phyloP scores from a whole-genome alignment of 2,888 invertebrate species.

The Coenonympha arcania region DNA sequence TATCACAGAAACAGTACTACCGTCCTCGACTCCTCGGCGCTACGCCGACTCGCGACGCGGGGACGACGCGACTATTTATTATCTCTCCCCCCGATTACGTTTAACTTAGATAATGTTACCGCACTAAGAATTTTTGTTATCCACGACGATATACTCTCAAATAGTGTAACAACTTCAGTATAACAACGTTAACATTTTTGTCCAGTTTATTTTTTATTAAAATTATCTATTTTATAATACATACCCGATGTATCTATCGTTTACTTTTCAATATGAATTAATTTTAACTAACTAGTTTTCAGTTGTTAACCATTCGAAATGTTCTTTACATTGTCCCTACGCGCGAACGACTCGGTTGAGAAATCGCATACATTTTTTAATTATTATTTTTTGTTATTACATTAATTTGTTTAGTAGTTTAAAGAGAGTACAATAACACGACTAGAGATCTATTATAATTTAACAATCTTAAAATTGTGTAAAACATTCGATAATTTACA shows the following conservation, averaged over 20 bases:
- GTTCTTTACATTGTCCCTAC: constrained; percentile 33
- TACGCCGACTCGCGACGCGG: background rate
- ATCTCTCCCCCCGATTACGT: constrained; percentile 56
- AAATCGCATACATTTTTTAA: constrained; percentile 3
- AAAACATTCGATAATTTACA: constrained; percentile 24
- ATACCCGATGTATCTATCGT: constrained; percentile 52
- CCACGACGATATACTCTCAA: constrained; percentile 73
- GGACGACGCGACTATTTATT: constrained; percentile 46
- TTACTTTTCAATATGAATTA: constrained; percentile 42
- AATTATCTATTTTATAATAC: constrained; percentile 54
- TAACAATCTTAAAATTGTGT: constrained; percentile 25
- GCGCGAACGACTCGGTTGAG: constrained; percentile 1
- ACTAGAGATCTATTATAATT: constrained; percentile 25
- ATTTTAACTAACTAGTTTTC: constrained; percentile 62
- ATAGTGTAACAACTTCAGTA: constrained; percentile 75
- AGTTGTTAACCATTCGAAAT: constrained; percentile 39
- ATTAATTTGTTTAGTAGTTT: constrained; percentile 12
- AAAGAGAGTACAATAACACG: constrained; percentile 23
- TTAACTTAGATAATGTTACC: constrained; percentile 47
- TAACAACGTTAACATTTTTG: constrained; percentile 73
- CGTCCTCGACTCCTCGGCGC: background rate
- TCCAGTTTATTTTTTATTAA: constrained; percentile 51
- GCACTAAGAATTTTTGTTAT: constrained; percentile 58
- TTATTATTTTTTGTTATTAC: background rate
- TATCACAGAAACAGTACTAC: background rate